These are phyloP conservation scores for Drosophila neonasuta DNA, from an alignment of 2,888 invertebrate genomes.

Conservation along the genomic window DNA sequence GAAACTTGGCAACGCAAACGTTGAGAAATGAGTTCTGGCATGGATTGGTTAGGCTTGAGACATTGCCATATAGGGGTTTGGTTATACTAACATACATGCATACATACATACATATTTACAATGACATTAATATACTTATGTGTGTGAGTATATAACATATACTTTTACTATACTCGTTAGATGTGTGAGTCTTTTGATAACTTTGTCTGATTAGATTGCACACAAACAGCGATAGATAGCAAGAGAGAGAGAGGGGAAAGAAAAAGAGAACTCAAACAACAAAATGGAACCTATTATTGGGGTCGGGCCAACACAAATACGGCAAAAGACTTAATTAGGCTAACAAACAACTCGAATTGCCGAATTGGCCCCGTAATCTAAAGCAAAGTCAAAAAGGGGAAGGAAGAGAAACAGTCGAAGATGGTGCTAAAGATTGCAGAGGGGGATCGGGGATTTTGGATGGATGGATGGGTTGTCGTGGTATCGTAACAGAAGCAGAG, in stretches of 20 bases:
- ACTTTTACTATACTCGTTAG: constrained; percentile 20
- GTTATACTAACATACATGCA: background rate
- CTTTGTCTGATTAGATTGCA: constrained; percentile 68
- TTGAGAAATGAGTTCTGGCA: background rate
- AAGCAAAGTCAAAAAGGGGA: constrained; percentile 2
- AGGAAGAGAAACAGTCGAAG: background rate
- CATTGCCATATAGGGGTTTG: background rate
- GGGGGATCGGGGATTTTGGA: too few relatives aligned
- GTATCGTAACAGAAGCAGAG: constrained; percentile 56
- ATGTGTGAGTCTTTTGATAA: constrained; percentile 55
- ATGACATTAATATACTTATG: constrained; percentile 41
- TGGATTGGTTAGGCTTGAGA: constrained; percentile 2
- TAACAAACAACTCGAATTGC: constrained; percentile 66
- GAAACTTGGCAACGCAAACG: constrained; percentile 42
- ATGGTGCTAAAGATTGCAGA: background rate
- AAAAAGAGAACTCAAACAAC: constrained; percentile 15
- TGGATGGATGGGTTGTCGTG: background rate
- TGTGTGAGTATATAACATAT: constrained; percentile 17
- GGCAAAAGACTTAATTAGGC: constrained; percentile 67
- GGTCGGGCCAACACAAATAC: constrained; percentile 43
- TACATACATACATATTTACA: constrained; percentile 39
- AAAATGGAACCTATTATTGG: constrained; percentile 26
- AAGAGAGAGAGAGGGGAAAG: background rate
- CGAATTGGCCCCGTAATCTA: constrained; percentile 61
- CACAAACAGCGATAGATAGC: constrained; percentile 22